Evolutionary conservation across 2,797 vertebrate species (phyloP).

Genomic region (Rhinella marina): DNA sequence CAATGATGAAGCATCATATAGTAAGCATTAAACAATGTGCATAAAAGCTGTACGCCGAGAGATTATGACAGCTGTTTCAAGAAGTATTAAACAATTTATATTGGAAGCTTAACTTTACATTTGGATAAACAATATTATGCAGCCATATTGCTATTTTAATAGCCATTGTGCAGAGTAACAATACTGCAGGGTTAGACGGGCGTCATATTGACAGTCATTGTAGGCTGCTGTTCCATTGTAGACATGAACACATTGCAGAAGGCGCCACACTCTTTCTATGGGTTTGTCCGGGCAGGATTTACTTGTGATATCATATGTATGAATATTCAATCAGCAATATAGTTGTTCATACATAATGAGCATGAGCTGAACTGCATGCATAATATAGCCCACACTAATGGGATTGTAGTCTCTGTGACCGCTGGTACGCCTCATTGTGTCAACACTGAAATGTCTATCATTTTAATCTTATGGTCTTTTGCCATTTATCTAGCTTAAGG

Average conservation of each 20-base stretch:
- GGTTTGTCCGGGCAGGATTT: constrained; percentile 33
- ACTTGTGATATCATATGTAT: constrained; percentile 48
- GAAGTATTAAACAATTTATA: constrained; percentile 63
- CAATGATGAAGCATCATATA: constrained; percentile 56
- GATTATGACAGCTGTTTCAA: constrained; percentile 61
- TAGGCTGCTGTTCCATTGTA: not conserved
- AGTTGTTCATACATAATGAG: constrained; percentile 45
- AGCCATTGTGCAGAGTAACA: not conserved
- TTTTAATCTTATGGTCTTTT: constrained; percentile 19
- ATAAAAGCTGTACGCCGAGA: constrained; percentile 37
- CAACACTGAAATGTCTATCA: constrained; percentile 24
- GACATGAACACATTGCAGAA: not conserved
- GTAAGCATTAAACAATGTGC: constrained; percentile 63
- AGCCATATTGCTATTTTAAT: constrained; percentile 11
- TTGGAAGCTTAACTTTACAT: constrained; percentile 53
- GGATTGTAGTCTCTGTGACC: constrained; percentile 34
- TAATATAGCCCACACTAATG: constrained; percentile 35
- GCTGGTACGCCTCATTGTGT: constrained; percentile 15
- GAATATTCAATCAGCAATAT: constrained; percentile 50
- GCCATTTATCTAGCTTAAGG: constrained; percentile 18
- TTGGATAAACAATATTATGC: constrained; percentile 20
- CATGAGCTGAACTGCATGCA: constrained; percentile 24
- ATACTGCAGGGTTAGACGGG: not conserved
- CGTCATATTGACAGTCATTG: not conserved
- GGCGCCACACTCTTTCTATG: not conserved